Evolutionary conservation across 2,888 invertebrate genomes (phyloP).

Genomic region (Germaria angustata): DNA sequence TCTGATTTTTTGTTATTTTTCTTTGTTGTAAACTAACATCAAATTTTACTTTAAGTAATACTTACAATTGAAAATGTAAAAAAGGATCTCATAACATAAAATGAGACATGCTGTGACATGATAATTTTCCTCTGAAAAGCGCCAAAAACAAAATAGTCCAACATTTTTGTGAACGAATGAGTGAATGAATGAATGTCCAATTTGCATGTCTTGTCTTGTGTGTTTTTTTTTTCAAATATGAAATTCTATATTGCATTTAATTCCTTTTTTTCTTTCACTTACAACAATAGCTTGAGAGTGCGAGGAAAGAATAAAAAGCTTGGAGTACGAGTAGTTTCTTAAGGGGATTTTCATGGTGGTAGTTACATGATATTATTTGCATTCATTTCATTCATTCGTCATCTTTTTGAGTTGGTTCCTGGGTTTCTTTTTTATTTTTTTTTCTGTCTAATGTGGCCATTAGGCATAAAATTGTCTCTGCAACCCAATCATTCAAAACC

Average conservation of each 20-base stretch:
- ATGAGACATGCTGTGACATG: conserved; percentile 65
- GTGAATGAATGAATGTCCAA: conserved; percentile 50
- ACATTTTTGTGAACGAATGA: conserved; percentile 38
- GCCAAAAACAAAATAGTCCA: conserved; percentile 5
- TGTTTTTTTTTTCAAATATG: conserved; percentile 24
- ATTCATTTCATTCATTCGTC: conserved; percentile 59
- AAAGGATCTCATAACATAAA: conserved; percentile 47
- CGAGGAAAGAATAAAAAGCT: background rate
- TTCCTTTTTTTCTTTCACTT: background rate
- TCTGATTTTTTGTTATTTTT: conserved; percentile 17
- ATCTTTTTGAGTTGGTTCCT: conserved; percentile 25
- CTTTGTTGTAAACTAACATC: conserved; percentile 52
- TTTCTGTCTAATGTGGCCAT: conserved; percentile 58
- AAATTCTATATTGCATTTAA: conserved; percentile 64
- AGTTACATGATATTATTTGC: conserved; percentile 55
- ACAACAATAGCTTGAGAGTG: conserved; percentile 21
- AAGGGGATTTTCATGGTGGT: conserved; percentile 47
- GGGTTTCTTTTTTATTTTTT: background rate
- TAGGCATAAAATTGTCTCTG: conserved; percentile 66
- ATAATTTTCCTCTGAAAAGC: conserved; percentile 53
- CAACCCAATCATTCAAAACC: conserved; percentile 65
- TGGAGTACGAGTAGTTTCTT: conserved; percentile 49
- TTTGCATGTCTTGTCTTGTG: conserved; percentile 40
- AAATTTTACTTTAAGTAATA: conserved; percentile 62
- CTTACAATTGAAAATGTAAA: conserved; percentile 40